Evolutionary conservation across 2,888 invertebrate genomes (phyloP).

Genomic region (Troilus luridus): DNA sequence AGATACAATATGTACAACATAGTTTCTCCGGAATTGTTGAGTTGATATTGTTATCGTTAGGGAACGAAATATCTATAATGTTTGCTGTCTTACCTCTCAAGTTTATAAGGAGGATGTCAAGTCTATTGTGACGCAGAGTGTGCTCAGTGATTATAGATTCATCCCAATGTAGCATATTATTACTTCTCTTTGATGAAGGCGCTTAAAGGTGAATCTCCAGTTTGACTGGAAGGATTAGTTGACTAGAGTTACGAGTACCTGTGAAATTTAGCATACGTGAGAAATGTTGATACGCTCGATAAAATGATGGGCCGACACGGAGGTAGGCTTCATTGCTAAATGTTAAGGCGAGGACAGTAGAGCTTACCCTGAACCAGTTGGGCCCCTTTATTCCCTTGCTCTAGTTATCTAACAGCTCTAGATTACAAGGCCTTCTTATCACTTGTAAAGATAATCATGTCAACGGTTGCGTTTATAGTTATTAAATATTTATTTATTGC

Average conservation of each 20-base stretch:
- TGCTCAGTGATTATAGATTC: no score
- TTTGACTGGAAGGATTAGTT: background rate
- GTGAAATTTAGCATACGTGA: background rate
- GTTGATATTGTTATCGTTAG: no score
- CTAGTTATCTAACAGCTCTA: background rate
- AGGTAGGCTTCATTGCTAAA: constrained; percentile 26
- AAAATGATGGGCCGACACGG: background rate
- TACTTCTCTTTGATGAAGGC: no score
- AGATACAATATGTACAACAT: no score
- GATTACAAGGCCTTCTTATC: background rate
- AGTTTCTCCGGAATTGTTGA: no score
- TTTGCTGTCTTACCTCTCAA: no score
- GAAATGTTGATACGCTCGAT: background rate
- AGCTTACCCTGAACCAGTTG: constrained; percentile 32
- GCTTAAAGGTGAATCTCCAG: no score
- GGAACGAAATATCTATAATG: no score
- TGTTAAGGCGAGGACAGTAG: background rate
- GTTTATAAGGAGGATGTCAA: no score
- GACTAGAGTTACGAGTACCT: background rate
- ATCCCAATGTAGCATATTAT: no score
- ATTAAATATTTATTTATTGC: background rate
- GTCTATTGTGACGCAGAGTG: no score
- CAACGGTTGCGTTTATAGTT: background rate
- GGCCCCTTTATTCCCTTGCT: constrained; percentile 10
- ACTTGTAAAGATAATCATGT: background rate